phyloP scores from a whole-genome alignment of 2,113 vertebrate species.

The Corythornis vintsioides region DNA sequence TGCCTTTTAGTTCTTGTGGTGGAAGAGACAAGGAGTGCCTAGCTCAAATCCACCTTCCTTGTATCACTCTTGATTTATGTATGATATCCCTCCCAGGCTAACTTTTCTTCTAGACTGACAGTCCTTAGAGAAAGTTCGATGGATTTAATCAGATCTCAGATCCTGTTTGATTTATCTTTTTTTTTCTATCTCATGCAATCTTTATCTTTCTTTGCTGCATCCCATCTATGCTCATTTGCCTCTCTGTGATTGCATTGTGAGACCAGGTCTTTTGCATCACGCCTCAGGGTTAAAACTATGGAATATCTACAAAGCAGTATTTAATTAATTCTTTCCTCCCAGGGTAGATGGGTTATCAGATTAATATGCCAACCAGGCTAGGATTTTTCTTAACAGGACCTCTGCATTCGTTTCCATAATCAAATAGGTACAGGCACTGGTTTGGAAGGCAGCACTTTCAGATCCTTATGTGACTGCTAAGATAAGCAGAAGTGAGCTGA shows the following conservation, averaged over 20 bases:
- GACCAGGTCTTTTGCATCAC: neutral
- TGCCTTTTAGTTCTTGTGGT: neutral
- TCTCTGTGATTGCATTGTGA: neutral
- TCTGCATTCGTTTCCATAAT: conserved; percentile 26
- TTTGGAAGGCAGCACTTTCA: conserved; percentile 11
- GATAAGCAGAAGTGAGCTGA: conserved; percentile 2
- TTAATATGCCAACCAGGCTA: neutral
- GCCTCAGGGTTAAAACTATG: neutral
- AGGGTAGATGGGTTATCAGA: neutral
- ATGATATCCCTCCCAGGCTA: neutral
- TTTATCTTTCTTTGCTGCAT: neutral
- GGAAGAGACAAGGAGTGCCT: neutral
- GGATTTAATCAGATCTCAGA: neutral
- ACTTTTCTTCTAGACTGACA: neutral
- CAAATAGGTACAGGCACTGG: neutral
- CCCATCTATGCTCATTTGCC: neutral
- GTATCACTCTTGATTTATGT: neutral
- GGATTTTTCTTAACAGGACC: neutral
- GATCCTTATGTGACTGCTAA: neutral
- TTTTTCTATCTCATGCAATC: neutral
- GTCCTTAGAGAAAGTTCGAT: neutral
- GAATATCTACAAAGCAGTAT: neutral
- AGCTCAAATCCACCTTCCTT: neutral
- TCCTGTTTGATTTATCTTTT: neutral
- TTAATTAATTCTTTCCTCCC: neutral